These are phyloP conservation scores for Onychorhynchus coronatus DNA, from an alignment of 2,113 vertebrate species.

Conservation along the genomic window DNA sequence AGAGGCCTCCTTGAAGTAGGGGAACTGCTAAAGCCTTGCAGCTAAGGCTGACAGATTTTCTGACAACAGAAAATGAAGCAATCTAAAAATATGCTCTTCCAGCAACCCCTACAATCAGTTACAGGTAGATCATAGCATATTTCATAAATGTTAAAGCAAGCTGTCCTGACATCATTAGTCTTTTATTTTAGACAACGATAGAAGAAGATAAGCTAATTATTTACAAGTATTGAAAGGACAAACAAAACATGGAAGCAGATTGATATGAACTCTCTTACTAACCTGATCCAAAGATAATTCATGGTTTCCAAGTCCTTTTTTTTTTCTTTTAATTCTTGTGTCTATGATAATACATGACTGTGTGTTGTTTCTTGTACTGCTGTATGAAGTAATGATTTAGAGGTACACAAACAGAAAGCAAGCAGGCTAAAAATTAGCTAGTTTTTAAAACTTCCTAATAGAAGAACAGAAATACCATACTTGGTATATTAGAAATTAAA, in stretches of 20 bases:
- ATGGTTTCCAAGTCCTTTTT: not conserved
- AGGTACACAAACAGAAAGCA: not conserved
- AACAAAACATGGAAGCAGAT: not conserved
- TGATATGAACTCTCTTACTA: not conserved
- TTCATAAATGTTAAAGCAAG: not conserved
- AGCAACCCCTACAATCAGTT: not conserved
- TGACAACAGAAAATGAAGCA: slow-evolving; percentile 26
- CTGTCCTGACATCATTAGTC: not conserved
- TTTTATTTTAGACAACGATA: not conserved
- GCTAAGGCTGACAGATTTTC: slow-evolving; percentile 10
- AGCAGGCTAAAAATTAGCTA: not conserved
- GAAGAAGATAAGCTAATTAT: not conserved
- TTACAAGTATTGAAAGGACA: not conserved
- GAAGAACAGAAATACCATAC: not conserved
- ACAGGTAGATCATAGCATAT: not conserved
- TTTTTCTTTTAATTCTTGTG: not conserved
- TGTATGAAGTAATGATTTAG: not conserved
- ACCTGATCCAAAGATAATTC: not conserved
- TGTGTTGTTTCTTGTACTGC: not conserved
- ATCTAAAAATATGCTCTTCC: slow-evolving; percentile 22
- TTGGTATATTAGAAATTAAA: not conserved
- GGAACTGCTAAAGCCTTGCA: not conserved
- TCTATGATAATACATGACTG: not conserved
- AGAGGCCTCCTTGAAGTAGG: not conserved
- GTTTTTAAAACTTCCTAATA: not conserved